A percentile compares a stretch with the other conserved stretches of the same genome.
Evolutionary conservation across 2,888 invertebrate genomes (phyloP).

Genomic region (Cyclophora albipunctata): DNA sequence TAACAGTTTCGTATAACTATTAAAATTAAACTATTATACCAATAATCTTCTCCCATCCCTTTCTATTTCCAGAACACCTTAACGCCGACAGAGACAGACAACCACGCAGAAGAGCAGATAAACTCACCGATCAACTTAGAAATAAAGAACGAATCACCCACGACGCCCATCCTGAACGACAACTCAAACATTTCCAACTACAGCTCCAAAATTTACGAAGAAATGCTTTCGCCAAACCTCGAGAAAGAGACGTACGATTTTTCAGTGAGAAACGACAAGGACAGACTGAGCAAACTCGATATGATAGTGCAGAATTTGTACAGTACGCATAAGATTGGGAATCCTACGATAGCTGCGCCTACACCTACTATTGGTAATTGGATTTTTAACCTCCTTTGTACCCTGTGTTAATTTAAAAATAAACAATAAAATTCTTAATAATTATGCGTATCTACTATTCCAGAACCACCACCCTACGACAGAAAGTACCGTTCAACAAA

Average conservation of each 20-base stretch:
- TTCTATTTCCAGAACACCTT: slow-evolving; percentile 43
- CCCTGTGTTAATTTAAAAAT: too few species aligned
- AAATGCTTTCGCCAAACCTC: slow-evolving; percentile 30
- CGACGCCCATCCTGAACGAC: slow-evolving; percentile 31
- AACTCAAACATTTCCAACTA: slow-evolving; percentile 25
- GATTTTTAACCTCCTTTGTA: too few species aligned
- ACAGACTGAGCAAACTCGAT: slow-evolving; percentile 62
- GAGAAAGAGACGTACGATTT: slow-evolving; percentile 32
- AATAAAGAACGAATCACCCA: slow-evolving; percentile 30
- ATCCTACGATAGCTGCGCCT: slow-evolving; percentile 32
- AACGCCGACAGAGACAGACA: slow-evolving; percentile 44
- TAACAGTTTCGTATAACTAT: too few species aligned
- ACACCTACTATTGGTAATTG: slow-evolving; percentile 32
- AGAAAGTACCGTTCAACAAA: slow-evolving; percentile 52
- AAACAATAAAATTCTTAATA: neutral
- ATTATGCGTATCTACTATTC: slow-evolving; percentile 1
- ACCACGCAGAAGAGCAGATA: slow-evolving; percentile 23
- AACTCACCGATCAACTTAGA: slow-evolving; percentile 43
- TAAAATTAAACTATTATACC: too few species aligned
- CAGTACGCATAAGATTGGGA: slow-evolving; percentile 60
- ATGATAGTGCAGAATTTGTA: slow-evolving; percentile 67
- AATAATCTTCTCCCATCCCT: neutral
- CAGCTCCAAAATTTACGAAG: slow-evolving; percentile 35
- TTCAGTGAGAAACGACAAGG: slow-evolving; percentile 42
- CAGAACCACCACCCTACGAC: slow-evolving; percentile 45